Conservation (phyloP, 2,888 invertebrate genomes). For the Eupithecia subumbrata region DNA sequence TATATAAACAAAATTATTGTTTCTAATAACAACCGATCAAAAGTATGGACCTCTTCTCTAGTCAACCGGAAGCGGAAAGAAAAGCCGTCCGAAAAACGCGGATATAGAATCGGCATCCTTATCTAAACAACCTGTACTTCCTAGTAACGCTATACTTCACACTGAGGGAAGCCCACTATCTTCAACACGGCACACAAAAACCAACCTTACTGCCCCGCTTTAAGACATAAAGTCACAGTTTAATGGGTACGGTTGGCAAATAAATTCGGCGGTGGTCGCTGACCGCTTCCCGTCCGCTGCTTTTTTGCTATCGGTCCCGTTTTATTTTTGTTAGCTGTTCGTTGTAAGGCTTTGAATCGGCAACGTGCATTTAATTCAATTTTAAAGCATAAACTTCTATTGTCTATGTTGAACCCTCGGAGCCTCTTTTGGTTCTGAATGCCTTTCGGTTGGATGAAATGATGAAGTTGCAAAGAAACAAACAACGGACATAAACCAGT, state of each 20-base stretch:
- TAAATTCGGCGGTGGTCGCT: constrained; percentile 68
- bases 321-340: constrained; percentile 55
- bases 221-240: constrained; percentile 32
- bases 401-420: not conserved
- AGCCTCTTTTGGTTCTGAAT: not conserved
- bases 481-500: not conserved
- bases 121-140: constrained; percentile 69
- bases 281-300: constrained; percentile 64
- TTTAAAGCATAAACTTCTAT: not conserved
- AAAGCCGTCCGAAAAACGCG: constrained; percentile 50
- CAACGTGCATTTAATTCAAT: constrained; percentile 23
- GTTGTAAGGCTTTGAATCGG: constrained; percentile 55
- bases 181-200: constrained; percentile 29
- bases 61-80: constrained; percentile 15
- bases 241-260: constrained; percentile 55
- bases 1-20: no score
- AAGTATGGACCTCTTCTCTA: no score
- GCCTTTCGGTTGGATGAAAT: not conserved
- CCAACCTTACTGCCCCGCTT: constrained; percentile 25
- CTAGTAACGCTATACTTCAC: constrained; percentile 64
- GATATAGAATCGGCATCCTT: constrained; percentile 65
- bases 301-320: constrained; percentile 49
- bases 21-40: no score
- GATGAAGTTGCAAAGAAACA: constrained; percentile 1
- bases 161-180: constrained; percentile 41